These are phyloP conservation scores for Eupithecia dodoneata DNA, from an alignment of 2,888 invertebrate genomes.

Conservation along the genomic window DNA sequence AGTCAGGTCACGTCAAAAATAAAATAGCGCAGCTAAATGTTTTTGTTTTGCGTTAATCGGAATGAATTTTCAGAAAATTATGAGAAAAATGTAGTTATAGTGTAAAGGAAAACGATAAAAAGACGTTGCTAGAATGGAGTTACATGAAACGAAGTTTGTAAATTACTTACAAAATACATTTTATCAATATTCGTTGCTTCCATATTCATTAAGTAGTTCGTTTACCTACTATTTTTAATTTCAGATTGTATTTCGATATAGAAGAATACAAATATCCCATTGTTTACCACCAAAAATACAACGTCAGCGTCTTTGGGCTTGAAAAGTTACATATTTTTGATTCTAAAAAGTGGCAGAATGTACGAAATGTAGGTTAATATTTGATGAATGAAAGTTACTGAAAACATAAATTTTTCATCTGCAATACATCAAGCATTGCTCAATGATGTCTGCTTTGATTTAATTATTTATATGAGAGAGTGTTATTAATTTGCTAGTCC, in stretches of 20 bases:
- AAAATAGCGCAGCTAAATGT: too few relatives aligned
- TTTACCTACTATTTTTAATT: slow-evolving; percentile 40
- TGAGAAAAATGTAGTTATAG: background rate
- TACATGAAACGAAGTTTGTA: background rate
- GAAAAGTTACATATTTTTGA: slow-evolving; percentile 95
- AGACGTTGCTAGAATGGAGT: background rate
- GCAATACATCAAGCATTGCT: background rate
- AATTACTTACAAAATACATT: background rate
- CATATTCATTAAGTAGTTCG: background rate
- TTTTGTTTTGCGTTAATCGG: background rate
- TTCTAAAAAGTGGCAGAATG: slow-evolving; percentile 92
- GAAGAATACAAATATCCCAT: slow-evolving; percentile 88
- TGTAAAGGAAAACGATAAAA: background rate
- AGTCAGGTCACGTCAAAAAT: too few relatives aligned
- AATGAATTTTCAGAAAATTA: background rate
- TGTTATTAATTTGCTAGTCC: background rate
- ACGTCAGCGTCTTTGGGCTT: slow-evolving; percentile 91
- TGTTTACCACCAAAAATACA: slow-evolving; percentile 90
- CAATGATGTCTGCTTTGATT: background rate
- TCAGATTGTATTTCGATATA: slow-evolving; percentile 82
- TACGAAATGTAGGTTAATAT: slow-evolving; percentile 83
- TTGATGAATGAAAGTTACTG: too few relatives aligned
- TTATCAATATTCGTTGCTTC: background rate
- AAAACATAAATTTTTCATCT: background rate
- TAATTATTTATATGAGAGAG: background rate